Evolutionary conservation across 2,113 vertebrate genomes (phyloP).

Genomic region (Gopherus flavomarginatus): DNA sequence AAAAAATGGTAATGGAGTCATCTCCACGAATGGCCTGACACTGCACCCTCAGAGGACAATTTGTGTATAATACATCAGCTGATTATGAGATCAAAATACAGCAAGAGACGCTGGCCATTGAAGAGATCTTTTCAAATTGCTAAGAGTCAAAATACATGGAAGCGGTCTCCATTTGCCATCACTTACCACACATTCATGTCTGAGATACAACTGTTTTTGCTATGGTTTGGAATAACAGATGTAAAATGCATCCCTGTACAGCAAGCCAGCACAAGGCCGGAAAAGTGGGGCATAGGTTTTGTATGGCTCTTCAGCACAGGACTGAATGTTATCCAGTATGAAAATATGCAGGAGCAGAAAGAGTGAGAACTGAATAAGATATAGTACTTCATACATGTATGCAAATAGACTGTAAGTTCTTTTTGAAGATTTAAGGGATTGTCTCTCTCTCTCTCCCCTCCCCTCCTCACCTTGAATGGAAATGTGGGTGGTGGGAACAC

Average conservation of each 20-base stretch:
- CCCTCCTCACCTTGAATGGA: not conserved
- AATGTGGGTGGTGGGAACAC: not conserved
- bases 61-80: conserved; percentile 15
- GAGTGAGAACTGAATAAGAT: not conserved
- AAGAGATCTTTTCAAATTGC: not conserved
- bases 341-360: not conserved
- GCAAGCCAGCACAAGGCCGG: not conserved
- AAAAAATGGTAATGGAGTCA: conserved; percentile 19
- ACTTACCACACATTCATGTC: accelerated
- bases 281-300: not conserved
- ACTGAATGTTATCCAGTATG: not conserved
- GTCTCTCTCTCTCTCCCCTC: not conserved
- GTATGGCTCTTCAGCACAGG: not conserved
- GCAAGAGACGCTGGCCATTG: accelerated
- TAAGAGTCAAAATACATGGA: not conserved
- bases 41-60: not conserved
- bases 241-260: not conserved
- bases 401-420: not conserved
- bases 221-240: not conserved
- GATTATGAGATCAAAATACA: not conserved
- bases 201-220: not conserved
- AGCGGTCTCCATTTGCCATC: not conserved
- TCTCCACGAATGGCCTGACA: conserved; percentile 10
- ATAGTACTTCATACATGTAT: not conserved
- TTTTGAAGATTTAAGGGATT: not conserved